Evolutionary conservation across 2,113 vertebrate genomes (phyloP), one percentile per base, ranked within the genome.

Genomic region (Gavialis gangeticus): DNA sequence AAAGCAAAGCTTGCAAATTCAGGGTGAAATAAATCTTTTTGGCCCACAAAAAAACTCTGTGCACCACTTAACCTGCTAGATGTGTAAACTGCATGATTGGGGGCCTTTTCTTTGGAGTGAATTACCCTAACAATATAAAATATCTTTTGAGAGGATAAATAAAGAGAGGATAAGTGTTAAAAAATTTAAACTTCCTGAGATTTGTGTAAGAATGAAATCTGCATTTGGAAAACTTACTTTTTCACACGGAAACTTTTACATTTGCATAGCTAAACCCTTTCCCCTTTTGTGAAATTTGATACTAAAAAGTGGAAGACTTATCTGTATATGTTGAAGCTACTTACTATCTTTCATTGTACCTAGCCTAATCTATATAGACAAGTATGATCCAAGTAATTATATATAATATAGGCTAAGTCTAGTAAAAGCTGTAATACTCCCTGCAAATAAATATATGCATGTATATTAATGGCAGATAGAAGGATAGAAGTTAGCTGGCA

Each of bases 141-240:
- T 96, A 94, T 79, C 93, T 46, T 91, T 93, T 92, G 86, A 82
- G 73, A 62, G 37, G 75, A 55, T 79, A 93, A 93, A 95, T 73
- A 86, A 28, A 0, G 1, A 46, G 46, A 94, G 80, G 87, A 92
- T 93, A 93, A 93, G 93, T 88, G 87, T 12, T 46, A 46, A 46
- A 46, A 79, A 80, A 34, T 94, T 93, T 93, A 92, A 90, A 73
- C 88, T 34, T 91, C 79, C 86, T 93, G 78, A 79, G 79, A 79
- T 69, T 96, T 88, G 83, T 90, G 76, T 82, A 63, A 89, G 90
- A 76, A 79, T 91, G 89, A 13, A 75, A 66, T 14, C 79, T 93
- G 92, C 95, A 96, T 37, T 63, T 78, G 80, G 79, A 90, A 63
- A 14, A 22, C 37, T 60, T 3, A 46, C 19, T 92, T 64, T 69